These are phyloP conservation scores for Nyctereutes procyonoides DNA, from an alignment of 2,113 vertebrate genomes.

Conservation along the genomic window DNA sequence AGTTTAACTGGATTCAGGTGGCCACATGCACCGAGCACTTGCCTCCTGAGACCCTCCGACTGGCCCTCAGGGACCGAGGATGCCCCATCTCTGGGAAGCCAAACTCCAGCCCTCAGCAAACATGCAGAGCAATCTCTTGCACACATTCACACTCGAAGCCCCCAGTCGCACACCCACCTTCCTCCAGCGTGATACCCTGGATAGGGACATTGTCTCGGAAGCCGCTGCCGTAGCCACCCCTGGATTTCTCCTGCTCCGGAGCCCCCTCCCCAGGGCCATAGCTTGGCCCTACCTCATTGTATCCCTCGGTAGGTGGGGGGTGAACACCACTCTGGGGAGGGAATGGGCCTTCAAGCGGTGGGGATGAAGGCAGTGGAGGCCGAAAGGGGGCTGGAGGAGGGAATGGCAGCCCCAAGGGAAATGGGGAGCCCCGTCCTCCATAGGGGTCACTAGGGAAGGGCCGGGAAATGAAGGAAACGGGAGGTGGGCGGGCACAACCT, in stretches of 20 bases:
- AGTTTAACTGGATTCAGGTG: constrained; percentile 3
- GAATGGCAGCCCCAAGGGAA: constrained; percentile 71
- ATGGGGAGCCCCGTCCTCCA: constrained; percentile 69
- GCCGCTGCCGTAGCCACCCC: constrained; percentile 77
- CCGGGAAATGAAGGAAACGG: constrained; percentile 69
- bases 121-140: constrained; percentile 54
- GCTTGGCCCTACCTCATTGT: constrained; percentile 77
- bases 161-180: constrained; percentile 81
- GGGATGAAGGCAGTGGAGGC: constrained; percentile 73
- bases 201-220: constrained; percentile 85
- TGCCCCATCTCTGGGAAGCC: neutral
- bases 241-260: constrained; percentile 83
- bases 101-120: constrained; percentile 46
- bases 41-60: neutral
- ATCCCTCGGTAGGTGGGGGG: constrained; percentile 71
- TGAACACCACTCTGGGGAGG: constrained; percentile 71
- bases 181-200: constrained; percentile 87
- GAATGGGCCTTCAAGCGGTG: constrained; percentile 72
- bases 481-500: constrained; percentile 63
- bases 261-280: constrained; percentile 77
- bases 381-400: constrained; percentile 72
- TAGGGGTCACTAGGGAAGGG: constrained; percentile 75
- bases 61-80: neutral
- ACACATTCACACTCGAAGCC: constrained; percentile 31
- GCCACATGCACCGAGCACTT: neutral